Base-by-base conservation (phyloP, 2,113 vertebrate genomes). In the Poicephalus meyeri region DNA sequence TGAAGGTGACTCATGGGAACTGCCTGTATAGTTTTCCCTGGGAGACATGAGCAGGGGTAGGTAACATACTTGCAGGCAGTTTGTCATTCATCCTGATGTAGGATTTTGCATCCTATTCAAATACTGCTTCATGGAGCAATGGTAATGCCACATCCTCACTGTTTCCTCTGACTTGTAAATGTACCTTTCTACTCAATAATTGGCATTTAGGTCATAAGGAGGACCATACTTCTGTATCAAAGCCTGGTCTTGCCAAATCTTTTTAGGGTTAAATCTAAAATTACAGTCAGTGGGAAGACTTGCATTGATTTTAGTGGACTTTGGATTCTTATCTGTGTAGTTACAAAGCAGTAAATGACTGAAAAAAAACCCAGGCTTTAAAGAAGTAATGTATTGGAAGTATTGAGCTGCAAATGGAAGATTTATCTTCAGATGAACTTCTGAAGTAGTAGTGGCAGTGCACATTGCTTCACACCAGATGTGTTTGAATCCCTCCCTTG, bases 401-500 rank as follows among this genome's bases (percentile, higher is more conserved):
- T 53, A 49, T 31, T 76, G 90, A 91, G 60, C 56, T 83, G 47
- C 29, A 83, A 56, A 47, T 33, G 31, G 76, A 66, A 93, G 46
- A 14, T 33, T 37, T 66, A 42, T 63, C 44, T 77, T 44, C 64
- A 70, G 50, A 31, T 17, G 37, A 77, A 46, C 53, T 33, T 71
- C 11, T 80, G 61, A 35, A 58, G n/a, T 58, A 63, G 50, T 2
- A 12, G 28, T 41, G 21, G 60, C 42, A 77, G 14, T 7, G 6
- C 5, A 3, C 0, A 0, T 10, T 10, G 4, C 64, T 42, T 53
- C 66, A 33, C 8, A 31, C 28, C 25, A 42, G 33, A 1, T 12
- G 39, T 44, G 28, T 42, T 79, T 56, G 55, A 60, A 60, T 74
- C 28, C 44, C 31, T 5, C 5, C n/a, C 35, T 86, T 5, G 1